These are phyloP conservation scores for Cervus canadensis DNA, from an alignment of 2,113 vertebrate genomes.

Conservation along the genomic window DNA sequence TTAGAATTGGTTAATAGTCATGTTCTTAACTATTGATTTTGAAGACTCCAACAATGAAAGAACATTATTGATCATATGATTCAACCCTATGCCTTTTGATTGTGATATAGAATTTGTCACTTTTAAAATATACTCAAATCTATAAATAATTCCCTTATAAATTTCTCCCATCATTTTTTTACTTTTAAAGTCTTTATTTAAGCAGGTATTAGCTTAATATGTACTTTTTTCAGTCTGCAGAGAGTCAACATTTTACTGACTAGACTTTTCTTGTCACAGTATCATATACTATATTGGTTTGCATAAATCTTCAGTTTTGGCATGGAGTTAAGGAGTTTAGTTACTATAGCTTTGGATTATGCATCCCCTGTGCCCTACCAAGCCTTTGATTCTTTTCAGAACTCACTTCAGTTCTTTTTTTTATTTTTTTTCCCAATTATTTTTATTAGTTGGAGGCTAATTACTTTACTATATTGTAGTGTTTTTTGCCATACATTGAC, in stretches of 20 bases:
- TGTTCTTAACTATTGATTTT: neutral
- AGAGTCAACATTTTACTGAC: constrained; percentile 1
- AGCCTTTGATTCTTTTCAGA: constrained; percentile 23
- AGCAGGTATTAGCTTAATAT: neutral
- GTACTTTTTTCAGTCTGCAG: neutral
- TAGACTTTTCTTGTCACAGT: neutral
- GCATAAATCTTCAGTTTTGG: neutral
- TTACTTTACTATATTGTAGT: too few species aligned
- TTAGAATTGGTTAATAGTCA: neutral
- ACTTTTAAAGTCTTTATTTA: neutral
- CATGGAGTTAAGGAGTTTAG: neutral
- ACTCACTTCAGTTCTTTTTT: neutral
- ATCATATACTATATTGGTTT: neutral
- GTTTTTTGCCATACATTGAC: too few species aligned
- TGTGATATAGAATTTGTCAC: constrained; percentile 4
- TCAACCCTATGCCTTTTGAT: neutral
- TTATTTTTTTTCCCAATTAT: too few species aligned
- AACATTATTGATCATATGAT: neutral
- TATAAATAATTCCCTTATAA: neutral
- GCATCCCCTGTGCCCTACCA: neutral
- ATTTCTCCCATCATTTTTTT: neutral
- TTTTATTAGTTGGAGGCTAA: too few species aligned
- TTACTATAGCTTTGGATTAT: neutral
- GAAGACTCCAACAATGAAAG: neutral
- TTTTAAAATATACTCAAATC: neutral